Conservation (phyloP, 2,113 vertebrate species). For the Prunella himalayana region DNA sequence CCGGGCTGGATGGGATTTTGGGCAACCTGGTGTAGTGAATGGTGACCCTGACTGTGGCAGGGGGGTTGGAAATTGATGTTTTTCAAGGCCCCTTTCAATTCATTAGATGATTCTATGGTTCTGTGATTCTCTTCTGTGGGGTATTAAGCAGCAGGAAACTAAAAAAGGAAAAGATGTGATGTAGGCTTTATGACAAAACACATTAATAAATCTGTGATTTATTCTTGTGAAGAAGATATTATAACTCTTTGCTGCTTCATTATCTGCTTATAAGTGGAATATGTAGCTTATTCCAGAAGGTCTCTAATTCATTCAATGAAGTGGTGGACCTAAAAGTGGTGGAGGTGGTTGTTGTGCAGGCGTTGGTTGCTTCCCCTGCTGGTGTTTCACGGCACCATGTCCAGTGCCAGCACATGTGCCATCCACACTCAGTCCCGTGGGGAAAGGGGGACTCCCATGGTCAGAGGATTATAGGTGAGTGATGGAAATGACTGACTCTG, state of each 20-base stretch:
- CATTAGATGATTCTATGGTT: fast-evolving
- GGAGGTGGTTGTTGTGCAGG: background rate
- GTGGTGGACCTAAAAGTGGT: background rate
- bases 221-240: background rate
- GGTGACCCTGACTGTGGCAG: background rate
- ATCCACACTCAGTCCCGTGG: fast-evolving
- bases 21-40: background rate
- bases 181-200: background rate
- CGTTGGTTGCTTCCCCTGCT: fast-evolving
- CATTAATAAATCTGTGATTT: background rate
- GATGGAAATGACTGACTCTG: background rate
- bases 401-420: fast-evolving
- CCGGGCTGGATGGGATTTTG: background rate
- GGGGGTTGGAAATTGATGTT: background rate
- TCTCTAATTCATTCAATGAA: background rate
- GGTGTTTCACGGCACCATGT: fast-evolving
- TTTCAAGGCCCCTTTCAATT: background rate
- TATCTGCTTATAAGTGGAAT: background rate
- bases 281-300: background rate
- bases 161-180: background rate
- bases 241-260: background rate
- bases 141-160: background rate
- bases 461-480: background rate
- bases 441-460: background rate
- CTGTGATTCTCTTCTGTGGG: background rate